A percentile compares a stretch with the other conserved stretches of the same genome.
Evolutionary conservation across 2,888 invertebrate genomes (phyloP).

Genomic region (Cryptocephalus primarius): DNA sequence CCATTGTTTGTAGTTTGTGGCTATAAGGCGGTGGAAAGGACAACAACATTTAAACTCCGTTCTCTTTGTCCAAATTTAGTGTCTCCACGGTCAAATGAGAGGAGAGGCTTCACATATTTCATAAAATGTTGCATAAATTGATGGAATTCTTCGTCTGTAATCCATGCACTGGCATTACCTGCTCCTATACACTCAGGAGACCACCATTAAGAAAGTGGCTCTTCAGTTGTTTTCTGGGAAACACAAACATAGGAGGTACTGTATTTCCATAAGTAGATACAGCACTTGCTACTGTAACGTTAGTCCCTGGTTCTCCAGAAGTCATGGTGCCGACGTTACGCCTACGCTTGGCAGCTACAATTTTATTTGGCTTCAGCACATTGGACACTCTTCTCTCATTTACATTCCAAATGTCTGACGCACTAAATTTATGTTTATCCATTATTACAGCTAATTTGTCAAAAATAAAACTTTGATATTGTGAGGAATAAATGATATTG

Average conservation of each 20-base stretch:
- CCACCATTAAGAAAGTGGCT: neutral
- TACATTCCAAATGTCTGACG: neutral
- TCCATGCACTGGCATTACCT: constrained; percentile 3
- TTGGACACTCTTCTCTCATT: neutral
- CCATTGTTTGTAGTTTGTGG: neutral
- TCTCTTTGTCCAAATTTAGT: constrained; percentile 1
- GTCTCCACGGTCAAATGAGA: constrained; percentile 2
- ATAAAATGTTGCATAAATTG: constrained; percentile 4
- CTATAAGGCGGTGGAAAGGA: neutral
- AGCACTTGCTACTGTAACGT: neutral
- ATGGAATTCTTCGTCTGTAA: constrained; percentile 3
- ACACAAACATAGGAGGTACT: no score
- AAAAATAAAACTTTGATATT: neutral
- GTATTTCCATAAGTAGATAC: constrained; percentile 1
- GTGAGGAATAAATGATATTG: neutral
- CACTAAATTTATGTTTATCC: neutral
- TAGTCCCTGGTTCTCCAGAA: neutral
- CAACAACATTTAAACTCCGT: neutral
- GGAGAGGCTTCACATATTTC: constrained; percentile 3
- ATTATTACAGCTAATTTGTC: neutral
- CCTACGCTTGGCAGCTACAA: constrained; percentile 1
- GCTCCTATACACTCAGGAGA: no score
- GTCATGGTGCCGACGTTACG: neutral
- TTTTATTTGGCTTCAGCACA: constrained; percentile 4
- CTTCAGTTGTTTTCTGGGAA: constrained; percentile 1